These are phyloP conservation scores for Phoebastria nigripes DNA, from an alignment of 2,797 vertebrate species.

Conservation along the genomic window DNA sequence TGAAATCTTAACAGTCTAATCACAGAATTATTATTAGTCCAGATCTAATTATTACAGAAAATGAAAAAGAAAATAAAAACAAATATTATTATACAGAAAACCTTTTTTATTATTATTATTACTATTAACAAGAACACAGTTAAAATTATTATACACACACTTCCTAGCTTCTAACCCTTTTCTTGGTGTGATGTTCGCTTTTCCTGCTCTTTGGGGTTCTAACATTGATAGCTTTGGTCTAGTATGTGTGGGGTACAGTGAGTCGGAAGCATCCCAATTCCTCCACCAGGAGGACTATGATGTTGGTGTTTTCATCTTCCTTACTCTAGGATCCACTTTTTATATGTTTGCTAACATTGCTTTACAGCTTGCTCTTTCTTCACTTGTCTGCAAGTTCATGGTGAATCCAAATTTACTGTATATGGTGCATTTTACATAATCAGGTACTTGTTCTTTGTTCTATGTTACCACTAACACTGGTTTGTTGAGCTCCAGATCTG, in stretches of 20 bases:
- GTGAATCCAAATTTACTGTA: not conserved
- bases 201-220: not conserved
- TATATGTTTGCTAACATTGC: not conserved
- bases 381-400: not conserved
- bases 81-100: not conserved
- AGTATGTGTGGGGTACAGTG: too few relatives aligned
- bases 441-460: not conserved
- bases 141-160: not conserved
- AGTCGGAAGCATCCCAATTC: accelerated
- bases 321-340: not conserved
- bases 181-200: not conserved
- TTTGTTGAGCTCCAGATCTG: not conserved
- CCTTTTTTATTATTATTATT: not conserved
- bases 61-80: not conserved
- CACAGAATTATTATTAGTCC: not conserved
- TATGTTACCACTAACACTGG: not conserved
- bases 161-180: not conserved
- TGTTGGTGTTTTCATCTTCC: not conserved
- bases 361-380: not conserved
- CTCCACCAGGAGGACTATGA: not conserved
- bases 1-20: not conserved
- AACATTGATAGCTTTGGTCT: not conserved
- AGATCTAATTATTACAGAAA: not conserved
- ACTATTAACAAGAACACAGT: not conserved
- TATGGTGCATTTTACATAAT: not conserved